A percentile compares a stretch with the other conserved stretches of the same genome.
phyloP scores from a whole-genome alignment of 1,140 invertebrate genomes.

The Bicyclus anynana region DNA sequence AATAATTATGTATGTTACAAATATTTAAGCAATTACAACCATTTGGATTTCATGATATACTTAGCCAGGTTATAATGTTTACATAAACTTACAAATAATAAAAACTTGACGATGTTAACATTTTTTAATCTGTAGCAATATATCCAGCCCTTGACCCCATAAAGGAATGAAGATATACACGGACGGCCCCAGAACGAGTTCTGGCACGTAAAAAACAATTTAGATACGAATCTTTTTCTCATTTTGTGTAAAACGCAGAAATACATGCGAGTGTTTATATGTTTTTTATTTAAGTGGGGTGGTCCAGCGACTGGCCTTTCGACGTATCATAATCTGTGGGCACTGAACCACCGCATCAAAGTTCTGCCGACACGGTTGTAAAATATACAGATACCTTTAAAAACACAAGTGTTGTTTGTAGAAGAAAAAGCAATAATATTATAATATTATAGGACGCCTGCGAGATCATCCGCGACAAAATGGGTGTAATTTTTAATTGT shows the following conservation, averaged over 20 bases:
- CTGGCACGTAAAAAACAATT: not conserved
- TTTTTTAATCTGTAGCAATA: not conserved
- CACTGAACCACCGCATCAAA: not conserved
- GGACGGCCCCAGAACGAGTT: not conserved
- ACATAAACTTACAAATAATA: no score
- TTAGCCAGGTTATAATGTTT: no score
- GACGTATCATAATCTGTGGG: not conserved
- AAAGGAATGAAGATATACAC: not conserved
- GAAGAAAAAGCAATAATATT: no score
- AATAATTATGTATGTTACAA: no score
- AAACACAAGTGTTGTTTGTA: no score
- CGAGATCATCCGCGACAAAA: no score
- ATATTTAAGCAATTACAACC: no score
- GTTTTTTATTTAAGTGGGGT: not conserved
- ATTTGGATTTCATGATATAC: no score
- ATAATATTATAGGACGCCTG: no score
- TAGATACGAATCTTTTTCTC: conserved; percentile 2
- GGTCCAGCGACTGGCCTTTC: not conserved
- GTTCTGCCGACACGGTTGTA: not conserved
- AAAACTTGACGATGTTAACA: no score
- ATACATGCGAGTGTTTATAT: not conserved
- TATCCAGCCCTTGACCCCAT: not conserved
- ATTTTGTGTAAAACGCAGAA: not conserved
- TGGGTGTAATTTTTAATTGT: no score
- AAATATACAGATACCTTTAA: no score